Conservation (phyloP, 1,140 invertebrate genomes). For the Neotoxoptera formosana region DNA sequence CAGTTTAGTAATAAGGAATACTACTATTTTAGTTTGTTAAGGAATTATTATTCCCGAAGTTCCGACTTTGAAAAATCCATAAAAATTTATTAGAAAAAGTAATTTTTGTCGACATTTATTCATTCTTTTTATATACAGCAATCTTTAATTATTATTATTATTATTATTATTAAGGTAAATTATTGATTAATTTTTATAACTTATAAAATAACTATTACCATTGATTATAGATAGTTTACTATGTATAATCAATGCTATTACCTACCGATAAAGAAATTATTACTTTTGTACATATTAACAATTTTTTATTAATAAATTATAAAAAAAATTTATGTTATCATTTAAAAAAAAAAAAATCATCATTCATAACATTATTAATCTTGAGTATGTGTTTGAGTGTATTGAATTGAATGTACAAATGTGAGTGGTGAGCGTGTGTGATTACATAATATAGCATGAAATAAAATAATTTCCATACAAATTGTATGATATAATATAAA, state of each 20-base stretch:
- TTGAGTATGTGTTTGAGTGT: not conserved
- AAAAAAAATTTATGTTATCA: not conserved
- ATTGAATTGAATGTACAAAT: not conserved
- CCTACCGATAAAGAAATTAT: not conserved
- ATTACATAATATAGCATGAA: not conserved
- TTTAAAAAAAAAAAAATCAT: not conserved
- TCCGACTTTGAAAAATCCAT: not conserved
- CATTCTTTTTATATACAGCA: not conserved
- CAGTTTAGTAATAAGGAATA: slow-evolving; percentile 23
- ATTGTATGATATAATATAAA: not conserved
- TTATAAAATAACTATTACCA: not conserved
- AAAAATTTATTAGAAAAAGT: not conserved
- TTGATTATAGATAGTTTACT: too few species aligned
- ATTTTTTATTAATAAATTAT: slow-evolving; percentile 6
- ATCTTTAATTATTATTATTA: not conserved
- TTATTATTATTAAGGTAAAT: not conserved
- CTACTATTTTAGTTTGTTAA: not conserved
- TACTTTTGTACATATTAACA: not conserved
- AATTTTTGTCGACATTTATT: not conserved
- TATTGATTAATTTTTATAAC: slow-evolving; percentile 15
- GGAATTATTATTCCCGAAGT: not conserved
- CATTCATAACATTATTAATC: not conserved
- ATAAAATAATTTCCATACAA: slow-evolving; percentile 23
- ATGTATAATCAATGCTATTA: too few species aligned
- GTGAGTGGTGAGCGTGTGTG: not conserved